Evolutionary conservation across 2,797 vertebrate species (phyloP).

Genomic region (Dermochelys coriacea): DNA sequence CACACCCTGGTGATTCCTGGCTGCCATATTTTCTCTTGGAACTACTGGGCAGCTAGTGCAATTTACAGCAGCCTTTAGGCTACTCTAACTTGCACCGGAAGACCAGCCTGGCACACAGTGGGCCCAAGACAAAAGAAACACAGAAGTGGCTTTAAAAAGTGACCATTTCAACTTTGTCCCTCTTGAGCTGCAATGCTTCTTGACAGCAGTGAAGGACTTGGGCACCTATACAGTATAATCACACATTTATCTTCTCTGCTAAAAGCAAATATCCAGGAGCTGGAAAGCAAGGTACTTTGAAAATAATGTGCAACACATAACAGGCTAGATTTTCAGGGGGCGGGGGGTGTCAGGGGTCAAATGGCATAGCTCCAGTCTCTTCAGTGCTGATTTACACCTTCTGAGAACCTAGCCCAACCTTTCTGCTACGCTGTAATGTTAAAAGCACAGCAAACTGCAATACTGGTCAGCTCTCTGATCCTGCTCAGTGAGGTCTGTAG

Average conservation of each 20-base stretch:
- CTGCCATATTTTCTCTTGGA: not conserved
- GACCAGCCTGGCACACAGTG: not conserved
- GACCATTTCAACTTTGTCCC: not conserved
- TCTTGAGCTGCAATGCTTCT: not conserved
- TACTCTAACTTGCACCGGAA: not conserved
- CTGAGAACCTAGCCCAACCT: not conserved
- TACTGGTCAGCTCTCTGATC: not conserved
- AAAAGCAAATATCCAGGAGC: not conserved
- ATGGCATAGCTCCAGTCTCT: not conserved
- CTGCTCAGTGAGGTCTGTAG: not conserved
- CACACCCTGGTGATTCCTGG: not conserved
- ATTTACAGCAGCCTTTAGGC: not conserved
- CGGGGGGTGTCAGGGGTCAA: not conserved
- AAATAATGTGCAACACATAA: not conserved
- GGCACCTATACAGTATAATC: not conserved
- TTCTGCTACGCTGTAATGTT: not conserved
- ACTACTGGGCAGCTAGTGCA: not conserved
- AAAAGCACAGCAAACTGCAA: not conserved
- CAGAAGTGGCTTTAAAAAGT: not conserved
- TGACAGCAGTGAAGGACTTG: not conserved
- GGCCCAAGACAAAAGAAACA: not conserved
- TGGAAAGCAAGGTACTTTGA: not conserved
- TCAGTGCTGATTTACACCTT: not conserved
- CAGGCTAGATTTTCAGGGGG: not conserved
- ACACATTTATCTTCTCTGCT: not conserved